Base-by-base conservation (phyloP, 2,113 vertebrate species). In the Craseonycteris thonglongyai region DNA sequence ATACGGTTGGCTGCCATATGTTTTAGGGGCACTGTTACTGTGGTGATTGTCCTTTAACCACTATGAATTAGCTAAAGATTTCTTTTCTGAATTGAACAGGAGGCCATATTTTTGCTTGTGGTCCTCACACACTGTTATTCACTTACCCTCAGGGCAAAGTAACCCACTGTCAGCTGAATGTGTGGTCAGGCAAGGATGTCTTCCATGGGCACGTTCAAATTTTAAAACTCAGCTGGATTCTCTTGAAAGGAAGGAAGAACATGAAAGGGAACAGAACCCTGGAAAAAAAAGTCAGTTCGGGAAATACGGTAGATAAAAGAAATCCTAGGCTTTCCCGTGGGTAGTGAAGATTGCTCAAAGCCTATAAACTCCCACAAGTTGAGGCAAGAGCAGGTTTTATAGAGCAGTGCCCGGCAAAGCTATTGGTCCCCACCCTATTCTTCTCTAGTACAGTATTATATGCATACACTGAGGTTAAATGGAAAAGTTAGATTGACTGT, bases 341-440 rank as follows among this genome's bases (percentile, higher is more conserved):
- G 0, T 13, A 56, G 22, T 14, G 13, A 68, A 65, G 18, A 35
- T 45, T 38, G 47, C 1, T 38, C 26, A 65, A n/a, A 86, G 24
- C 30, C 19, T 58, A 45, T n/a, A 56, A 69, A 28, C n/a, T 13
- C 7, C 15, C 33, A 28, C 33, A 66, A 68, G 1, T 24, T 58
- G 19, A 90, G 26, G 10, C 30, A 74, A 40, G 56, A 47, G 14
- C 12, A 42, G 24, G 7, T 35, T 84, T 81, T 45, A 18, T 3
- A 9, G 65, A 66, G 16, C 12, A 30, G 2, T 30, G 10, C 13
- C 8, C 30, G 30, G 40, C 24, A 42, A 49, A 58, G 22, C 12
- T 13, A 11, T 40, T 1, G 5, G 22, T 59, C 2, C 11, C 24
- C 35, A 4, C 30, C 26, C 1, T 1, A 0, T 0, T 56, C 11